These are phyloP conservation scores for Herminia tarsipennalis DNA, from an alignment of 2,888 invertebrate genomes.

Conservation along the genomic window DNA sequence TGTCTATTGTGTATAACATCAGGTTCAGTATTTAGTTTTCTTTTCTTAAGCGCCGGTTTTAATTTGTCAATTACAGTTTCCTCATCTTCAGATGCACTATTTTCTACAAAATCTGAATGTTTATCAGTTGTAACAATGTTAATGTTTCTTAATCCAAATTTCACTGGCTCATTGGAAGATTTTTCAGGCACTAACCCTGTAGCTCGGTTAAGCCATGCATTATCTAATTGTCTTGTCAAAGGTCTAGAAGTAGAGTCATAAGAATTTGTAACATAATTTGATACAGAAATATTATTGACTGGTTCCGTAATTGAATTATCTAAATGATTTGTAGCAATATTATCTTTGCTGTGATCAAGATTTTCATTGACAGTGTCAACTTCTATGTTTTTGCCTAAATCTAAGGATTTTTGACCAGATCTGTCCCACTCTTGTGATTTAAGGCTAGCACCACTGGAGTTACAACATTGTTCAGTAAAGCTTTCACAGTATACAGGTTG, in stretches of 20 bases:
- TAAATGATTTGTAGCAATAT: background rate
- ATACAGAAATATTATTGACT: constrained; percentile 8
- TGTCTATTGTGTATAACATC: constrained; percentile 8
- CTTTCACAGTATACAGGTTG: background rate
- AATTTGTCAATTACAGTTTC: constrained; percentile 70
- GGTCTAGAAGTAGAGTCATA: constrained; percentile 24
- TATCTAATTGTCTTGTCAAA: constrained; percentile 66
- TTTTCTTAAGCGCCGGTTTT: constrained; percentile 86
- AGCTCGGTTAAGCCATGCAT: constrained; percentile 77
- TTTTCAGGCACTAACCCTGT: constrained; percentile 53
- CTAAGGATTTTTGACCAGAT: background rate
- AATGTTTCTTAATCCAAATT: constrained; percentile 74
- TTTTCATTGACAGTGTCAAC: background rate
- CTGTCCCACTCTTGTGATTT: background rate
- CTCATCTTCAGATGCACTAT: constrained; percentile 88
- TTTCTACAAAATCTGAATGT: constrained; percentile 88
- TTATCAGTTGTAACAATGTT: constrained; percentile 51
- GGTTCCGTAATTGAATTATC: constrained; percentile 12
- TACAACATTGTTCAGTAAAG: background rate
- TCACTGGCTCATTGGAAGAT: constrained; percentile 30
- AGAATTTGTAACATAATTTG: constrained; percentile 16
- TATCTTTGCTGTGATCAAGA: background rate
- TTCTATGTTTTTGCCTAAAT: no score
- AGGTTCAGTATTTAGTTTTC: constrained; percentile 56
- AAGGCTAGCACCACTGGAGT: background rate